A percentile compares a stretch with the other conserved stretches of the same genome.
Evolutionary conservation across 2,888 invertebrate genomes (phyloP).

Genomic region (Allolobophora icterica): DNA sequence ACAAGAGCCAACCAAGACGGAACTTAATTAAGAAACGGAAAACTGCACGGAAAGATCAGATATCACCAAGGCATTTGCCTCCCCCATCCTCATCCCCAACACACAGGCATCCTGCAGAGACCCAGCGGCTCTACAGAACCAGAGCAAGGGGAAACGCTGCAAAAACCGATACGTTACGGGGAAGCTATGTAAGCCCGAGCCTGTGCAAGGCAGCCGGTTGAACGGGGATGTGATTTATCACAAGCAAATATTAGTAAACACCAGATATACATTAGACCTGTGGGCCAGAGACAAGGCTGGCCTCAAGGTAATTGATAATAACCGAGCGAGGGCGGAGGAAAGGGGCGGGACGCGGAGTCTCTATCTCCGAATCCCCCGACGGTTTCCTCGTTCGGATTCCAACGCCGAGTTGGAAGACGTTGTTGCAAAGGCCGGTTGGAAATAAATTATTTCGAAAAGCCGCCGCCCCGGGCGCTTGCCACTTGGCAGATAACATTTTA

Average conservation of each 20-base stretch:
- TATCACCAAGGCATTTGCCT: slow-evolving; percentile 11
- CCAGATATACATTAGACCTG: neutral
- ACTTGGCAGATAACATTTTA: slow-evolving; percentile 20
- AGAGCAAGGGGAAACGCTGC: neutral
- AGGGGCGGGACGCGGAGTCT: neutral
- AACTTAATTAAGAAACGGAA: slow-evolving; percentile 17
- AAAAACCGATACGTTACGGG: neutral
- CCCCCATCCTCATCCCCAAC: neutral
- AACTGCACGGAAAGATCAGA: slow-evolving; percentile 2
- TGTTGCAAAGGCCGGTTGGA: slow-evolving; percentile 1
- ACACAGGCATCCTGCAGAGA: neutral
- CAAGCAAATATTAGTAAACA: slow-evolving; percentile 17
- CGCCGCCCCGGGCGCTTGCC: neutral
- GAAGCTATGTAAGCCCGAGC: neutral
- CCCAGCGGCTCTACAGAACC: neutral
- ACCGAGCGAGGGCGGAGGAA: neutral
- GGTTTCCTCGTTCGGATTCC: neutral
- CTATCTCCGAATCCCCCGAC: neutral
- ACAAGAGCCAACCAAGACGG: neutral
- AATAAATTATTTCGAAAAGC: slow-evolving; percentile 8
- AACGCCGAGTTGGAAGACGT: neutral
- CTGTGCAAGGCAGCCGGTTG: neutral
- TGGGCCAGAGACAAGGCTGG: neutral
- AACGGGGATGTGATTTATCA: slow-evolving; percentile 5
- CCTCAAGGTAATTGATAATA: slow-evolving; percentile 6